Base-by-base conservation (phyloP, 2,113 vertebrate species). In the Alethe diademata region DNA sequence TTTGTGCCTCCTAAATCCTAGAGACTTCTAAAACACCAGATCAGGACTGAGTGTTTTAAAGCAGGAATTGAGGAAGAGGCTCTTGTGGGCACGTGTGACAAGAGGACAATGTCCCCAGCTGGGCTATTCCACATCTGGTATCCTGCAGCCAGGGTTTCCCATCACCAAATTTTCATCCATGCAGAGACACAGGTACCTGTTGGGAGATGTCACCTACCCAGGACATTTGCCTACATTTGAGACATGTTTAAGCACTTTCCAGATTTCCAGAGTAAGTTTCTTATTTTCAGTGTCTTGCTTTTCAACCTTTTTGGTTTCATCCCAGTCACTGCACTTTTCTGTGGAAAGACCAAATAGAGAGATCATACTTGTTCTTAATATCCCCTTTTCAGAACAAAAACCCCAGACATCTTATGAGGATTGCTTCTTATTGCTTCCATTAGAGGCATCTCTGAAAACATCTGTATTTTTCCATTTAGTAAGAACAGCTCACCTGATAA, bases 111-210 rank as follows among this genome's bases (percentile, higher is more conserved):
- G 60, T 72, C 24, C 61, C 43, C 19, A 58, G 0, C 25, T 14
- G 56, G 56, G 40, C 38, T 45, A 4, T 78, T 61, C 40, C 54
- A 45, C 18, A 8, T 48, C 45, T 57, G 16, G 11, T 28, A 6
- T 4, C 1, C 25, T 48, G 73, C 8, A 1, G 28, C 0, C 5
- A 66, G 56, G 9, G 17, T 25, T 84, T 82, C 61, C 28, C 2
- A 1, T 16, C n/a, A 28, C 78, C 72, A 78, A 47, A 62, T 14
- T 35, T 40, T 19, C 13, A 42, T 64, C 48, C 18, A 2, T n/a
- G 48, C 53, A 53, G 45, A 53, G 19, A 28, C 6, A 9, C 8
- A n/a, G 26, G 19, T 26, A 18, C 8, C 4, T n/a, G n/a, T 16
- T 72, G 62, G n/a, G 53, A 84, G 29, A 9, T 53, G 19, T 5